Evolutionary conservation across 2,113 vertebrate species (phyloP), one percentile per base, ranked within the genome.

Genomic region (Psilopsiagon aymara): DNA sequence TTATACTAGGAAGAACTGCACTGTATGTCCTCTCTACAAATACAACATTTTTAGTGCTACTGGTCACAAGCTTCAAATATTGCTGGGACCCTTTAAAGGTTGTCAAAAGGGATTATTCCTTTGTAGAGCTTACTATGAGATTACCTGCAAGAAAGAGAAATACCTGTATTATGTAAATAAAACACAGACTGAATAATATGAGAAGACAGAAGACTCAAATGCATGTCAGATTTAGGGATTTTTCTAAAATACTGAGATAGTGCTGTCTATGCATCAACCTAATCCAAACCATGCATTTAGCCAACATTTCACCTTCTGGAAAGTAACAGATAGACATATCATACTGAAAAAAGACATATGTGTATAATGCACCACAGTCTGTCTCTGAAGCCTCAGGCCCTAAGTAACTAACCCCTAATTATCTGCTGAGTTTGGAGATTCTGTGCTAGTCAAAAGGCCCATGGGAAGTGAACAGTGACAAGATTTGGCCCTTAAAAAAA

Each of bases 151-250:
- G 83, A 75, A 88, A 95, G 33, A 86, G 71, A 82, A 91, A 37
- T 79, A 74, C 20, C 83, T 92, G 69, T 91, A 76, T 92, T 96
- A 95, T 73, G 74, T 92, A 96, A 92, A 92, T 94, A 91, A 94
- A 96, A 62, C 57, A 52, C 53, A 75, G 67, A 86, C 5, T 68
- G 81, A 91, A 41, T 82, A 94, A 87, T 53, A 52, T 29, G 59
- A 90, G 71, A 86, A 77, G 15, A 92, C 57, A 79, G 74, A 76
- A 62, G 35, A 66, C 47, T 91, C 57, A 89, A 93, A 86, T 74
- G 41, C 52, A 1, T 60, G 69, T 87, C 83, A 82, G 74, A 69
- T 31, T 39, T 49, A 1, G 67, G 52, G 73, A 86, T 75, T 94
- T 87, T 84, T 84, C 66, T 55, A 20, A 55, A 33, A 67, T 35